Conservation (phyloP, 2,797 vertebrate genomes). For the Yasuhikotakia modesta region DNA sequence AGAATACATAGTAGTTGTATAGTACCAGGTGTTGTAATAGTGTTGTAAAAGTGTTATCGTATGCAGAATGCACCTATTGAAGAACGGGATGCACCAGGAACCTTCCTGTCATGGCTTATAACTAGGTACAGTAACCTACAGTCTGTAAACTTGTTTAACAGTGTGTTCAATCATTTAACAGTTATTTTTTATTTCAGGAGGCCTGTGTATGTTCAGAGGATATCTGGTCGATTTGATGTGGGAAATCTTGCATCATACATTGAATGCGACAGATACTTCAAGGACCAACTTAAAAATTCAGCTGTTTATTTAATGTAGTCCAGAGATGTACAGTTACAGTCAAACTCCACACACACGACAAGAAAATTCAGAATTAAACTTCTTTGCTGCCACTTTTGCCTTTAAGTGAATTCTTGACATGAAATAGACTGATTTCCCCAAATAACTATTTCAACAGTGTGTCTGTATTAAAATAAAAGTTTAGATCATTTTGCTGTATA, state of each 20-base stretch:
- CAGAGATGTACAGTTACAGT: background rate
- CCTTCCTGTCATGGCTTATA: conserved; percentile 82
- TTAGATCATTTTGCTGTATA: background rate
- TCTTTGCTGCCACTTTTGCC: no score
- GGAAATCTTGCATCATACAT: conserved; percentile 79
- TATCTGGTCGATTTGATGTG: conserved; percentile 83
- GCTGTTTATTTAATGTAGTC: conserved; percentile 66
- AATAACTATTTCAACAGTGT: background rate
- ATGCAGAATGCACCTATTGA: conserved; percentile 72
- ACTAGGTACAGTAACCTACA: conserved; percentile 65
- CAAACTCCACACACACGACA: background rate
- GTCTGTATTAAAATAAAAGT: background rate
- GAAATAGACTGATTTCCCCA: background rate
- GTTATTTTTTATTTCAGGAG: conserved; percentile 64
- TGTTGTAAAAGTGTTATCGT: background rate
- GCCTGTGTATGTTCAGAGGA: conserved; percentile 74
- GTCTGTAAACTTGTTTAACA: background rate
- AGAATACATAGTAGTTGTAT: background rate
- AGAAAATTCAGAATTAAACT: conserved; percentile 25
- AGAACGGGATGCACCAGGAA: conserved; percentile 81
- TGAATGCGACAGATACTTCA: conserved; percentile 80
- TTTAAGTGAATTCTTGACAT: conserved; percentile 4
- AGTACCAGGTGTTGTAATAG: background rate
- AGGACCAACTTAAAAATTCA: conserved; percentile 67
- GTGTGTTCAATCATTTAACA: background rate